Conservation (phyloP, 1,140 invertebrate genomes). For the Aricia agestis region DNA sequence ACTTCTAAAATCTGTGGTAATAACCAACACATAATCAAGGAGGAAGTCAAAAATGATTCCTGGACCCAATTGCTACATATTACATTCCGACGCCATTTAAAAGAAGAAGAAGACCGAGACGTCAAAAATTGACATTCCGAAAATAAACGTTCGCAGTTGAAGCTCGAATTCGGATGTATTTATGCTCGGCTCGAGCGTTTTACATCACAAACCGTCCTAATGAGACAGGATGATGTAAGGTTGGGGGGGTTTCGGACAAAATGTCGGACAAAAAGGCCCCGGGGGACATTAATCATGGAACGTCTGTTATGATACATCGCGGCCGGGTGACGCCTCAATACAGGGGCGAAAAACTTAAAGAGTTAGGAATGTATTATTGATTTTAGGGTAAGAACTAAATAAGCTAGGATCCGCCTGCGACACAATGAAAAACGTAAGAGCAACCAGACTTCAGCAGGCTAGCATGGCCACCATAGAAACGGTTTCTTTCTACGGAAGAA, state of each 20-base stretch:
- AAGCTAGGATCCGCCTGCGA: background rate
- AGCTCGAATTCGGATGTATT: background rate
- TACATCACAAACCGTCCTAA: conserved; percentile 39
- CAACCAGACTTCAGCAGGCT: too few relatives aligned
- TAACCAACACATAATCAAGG: too few relatives aligned
- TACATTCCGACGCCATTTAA: background rate
- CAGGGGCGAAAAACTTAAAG: conserved; percentile 20
- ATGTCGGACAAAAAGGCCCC: conserved; percentile 10
- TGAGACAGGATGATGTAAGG: conserved; percentile 43
- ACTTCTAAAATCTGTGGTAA: too few relatives aligned
- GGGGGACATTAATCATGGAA: conserved; percentile 39
- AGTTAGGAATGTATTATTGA: conserved; percentile 13
- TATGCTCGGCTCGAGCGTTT: background rate
- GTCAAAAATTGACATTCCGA: background rate
- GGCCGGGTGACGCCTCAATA: conserved; percentile 35
- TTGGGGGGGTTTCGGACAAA: conserved; percentile 31
- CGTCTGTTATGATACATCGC: conserved; percentile 38
- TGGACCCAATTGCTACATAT: background rate
- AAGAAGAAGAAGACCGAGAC: background rate
- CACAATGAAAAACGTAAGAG: background rate
- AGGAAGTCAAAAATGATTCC: background rate
- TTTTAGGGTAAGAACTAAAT: background rate
- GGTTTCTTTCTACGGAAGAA: too few relatives aligned
- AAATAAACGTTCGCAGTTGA: background rate
- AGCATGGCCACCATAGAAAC: too few relatives aligned